Conservation (phyloP, 2,797 vertebrate genomes). For the Mycteria americana region DNA sequence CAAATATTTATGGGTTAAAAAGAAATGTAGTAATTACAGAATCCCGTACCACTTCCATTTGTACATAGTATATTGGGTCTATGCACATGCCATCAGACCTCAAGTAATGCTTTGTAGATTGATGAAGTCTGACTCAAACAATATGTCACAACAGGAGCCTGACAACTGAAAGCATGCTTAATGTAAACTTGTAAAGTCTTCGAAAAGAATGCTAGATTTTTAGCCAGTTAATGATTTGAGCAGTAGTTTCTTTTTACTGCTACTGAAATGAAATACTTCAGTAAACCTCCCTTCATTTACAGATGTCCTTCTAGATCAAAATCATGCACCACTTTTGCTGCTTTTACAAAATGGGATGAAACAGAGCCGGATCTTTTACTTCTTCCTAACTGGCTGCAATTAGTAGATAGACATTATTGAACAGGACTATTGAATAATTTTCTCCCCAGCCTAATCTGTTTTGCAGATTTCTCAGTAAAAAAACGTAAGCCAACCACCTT, state of each 20-base stretch:
- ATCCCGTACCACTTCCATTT: background rate
- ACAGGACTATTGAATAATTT: background rate
- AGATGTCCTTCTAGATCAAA: constrained; percentile 38
- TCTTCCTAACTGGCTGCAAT: background rate
- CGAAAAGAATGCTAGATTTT: constrained; percentile 63
- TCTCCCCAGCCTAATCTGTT: background rate
- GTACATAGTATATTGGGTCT: background rate
- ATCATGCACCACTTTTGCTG: background rate
- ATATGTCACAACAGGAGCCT: constrained; percentile 58
- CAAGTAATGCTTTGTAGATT: constrained; percentile 61
- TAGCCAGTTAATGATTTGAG: constrained; percentile 65
- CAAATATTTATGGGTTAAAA: constrained; percentile 17
- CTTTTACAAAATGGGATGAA: background rate
- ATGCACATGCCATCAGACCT: constrained; percentile 43
- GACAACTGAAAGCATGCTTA: constrained; percentile 69
- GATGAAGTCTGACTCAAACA: constrained; percentile 68
- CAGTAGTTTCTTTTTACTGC: constrained; percentile 52
- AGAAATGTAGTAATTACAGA: constrained; percentile 19
- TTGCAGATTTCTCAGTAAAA: constrained; percentile 9
- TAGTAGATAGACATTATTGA: background rate
- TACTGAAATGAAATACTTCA: constrained; percentile 66
- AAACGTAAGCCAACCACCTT: constrained; percentile 17
- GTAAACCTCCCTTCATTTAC: constrained; percentile 44
- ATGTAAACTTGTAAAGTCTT: constrained; percentile 63
- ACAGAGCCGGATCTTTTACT: constrained; percentile 9